A percentile compares a stretch with the other conserved stretches of the same genome.
phyloP scores from a whole-genome alignment of 2,113 vertebrate species.

The Dasypus novemcinctus region DNA sequence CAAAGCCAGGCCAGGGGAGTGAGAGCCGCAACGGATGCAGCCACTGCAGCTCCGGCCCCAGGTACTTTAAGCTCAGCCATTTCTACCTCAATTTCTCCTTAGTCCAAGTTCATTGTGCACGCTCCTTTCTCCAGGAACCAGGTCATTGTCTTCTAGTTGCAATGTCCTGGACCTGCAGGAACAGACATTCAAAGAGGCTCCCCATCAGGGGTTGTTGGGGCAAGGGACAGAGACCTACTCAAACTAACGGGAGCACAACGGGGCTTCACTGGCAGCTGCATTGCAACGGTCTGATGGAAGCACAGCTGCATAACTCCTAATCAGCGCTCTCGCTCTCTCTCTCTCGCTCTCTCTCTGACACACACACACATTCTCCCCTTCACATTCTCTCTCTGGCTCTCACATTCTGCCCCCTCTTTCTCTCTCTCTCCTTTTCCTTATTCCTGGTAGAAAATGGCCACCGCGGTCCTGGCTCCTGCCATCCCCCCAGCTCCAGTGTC shows the following conservation, averaged over 20 bases:
- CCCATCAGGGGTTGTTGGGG: neutral
- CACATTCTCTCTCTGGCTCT: no score
- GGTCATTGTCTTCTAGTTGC: neutral
- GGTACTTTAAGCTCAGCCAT: no score
- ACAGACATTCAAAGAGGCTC: neutral
- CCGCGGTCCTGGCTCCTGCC: neutral
- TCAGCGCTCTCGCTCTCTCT: neutral
- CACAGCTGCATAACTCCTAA: neutral
- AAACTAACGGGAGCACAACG: neutral
- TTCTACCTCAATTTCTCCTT: neutral
- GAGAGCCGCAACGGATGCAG: rapidly evolving
- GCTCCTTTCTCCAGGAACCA: neutral
- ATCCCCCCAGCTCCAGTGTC: neutral
- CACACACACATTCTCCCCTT: no score
- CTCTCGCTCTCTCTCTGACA: no score
- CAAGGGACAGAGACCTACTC: neutral
- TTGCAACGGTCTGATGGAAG: neutral
- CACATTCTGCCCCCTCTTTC: neutral
- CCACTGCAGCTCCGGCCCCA: neutral
- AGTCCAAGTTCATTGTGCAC: no score
- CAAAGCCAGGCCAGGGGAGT: neutral
- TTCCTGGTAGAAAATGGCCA: neutral
- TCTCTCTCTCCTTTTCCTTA: neutral
- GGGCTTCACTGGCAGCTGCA: neutral
- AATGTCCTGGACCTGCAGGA: no score